A percentile compares a stretch with the other conserved stretches of the same genome.
Evolutionary conservation across 2,113 vertebrate species (phyloP).

Genomic region (Nymphicus hollandicus): DNA sequence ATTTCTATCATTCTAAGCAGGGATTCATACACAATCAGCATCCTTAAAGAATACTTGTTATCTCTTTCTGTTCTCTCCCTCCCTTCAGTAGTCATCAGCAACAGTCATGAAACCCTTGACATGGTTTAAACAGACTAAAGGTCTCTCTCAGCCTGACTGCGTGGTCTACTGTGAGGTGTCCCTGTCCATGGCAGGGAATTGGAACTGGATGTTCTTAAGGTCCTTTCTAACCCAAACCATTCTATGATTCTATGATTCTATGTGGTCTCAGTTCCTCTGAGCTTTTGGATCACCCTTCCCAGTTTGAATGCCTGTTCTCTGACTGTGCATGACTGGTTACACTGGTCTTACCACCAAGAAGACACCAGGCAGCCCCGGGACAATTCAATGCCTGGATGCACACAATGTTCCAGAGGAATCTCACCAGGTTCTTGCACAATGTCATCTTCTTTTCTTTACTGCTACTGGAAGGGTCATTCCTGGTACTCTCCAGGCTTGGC

Average conservation of each 20-base stretch:
- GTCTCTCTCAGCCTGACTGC: fast-evolving
- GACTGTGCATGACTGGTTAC: not conserved
- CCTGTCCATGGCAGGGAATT: not conserved
- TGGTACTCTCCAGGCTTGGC: not conserved
- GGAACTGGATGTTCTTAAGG: not conserved
- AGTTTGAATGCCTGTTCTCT: not conserved
- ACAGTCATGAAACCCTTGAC: not conserved
- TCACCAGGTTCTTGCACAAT: not conserved
- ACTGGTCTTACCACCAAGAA: not conserved
- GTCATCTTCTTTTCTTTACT: not conserved
- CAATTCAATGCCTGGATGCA: not conserved
- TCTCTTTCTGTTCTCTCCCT: not conserved
- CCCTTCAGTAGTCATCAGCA: not conserved
- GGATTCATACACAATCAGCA: fast-evolving
- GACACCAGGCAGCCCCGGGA: not conserved
- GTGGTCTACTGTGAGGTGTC: not conserved
- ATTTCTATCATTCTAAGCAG: not conserved
- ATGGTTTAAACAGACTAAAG: not conserved
- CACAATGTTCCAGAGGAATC: not conserved
- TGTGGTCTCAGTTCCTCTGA: fast-evolving
- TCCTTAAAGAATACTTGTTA: not conserved
- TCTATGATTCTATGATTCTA: not conserved
- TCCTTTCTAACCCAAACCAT: not conserved
- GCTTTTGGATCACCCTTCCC: not conserved
- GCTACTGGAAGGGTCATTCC: not conserved